phyloP scores from a whole-genome alignment of 2,888 invertebrate genomes.

The Cancer borealis region DNA sequence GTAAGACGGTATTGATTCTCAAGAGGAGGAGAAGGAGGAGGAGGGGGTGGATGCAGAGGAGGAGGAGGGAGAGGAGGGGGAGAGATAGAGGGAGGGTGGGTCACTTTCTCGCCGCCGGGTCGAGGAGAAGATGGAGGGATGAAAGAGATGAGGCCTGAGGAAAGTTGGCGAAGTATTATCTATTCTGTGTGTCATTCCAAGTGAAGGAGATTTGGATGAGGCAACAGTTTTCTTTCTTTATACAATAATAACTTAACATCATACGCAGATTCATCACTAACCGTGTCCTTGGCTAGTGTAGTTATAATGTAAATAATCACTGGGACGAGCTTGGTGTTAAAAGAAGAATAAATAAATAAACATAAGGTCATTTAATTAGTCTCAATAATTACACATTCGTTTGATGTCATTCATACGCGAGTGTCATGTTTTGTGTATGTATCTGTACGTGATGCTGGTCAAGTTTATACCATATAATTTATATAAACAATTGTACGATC shows the following conservation, averaged over 20 bases:
- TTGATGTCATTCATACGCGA: constrained; percentile 11
- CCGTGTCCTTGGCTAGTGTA: not conserved
- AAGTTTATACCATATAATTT: not conserved
- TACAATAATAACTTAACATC: not conserved
- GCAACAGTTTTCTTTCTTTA: not conserved
- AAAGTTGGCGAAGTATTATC: constrained; percentile 12
- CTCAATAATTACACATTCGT: not conserved
- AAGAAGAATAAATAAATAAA: not conserved
- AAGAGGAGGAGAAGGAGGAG: constrained; percentile 13
- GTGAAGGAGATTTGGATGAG: not conserved
- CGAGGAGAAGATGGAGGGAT: constrained; percentile 28
- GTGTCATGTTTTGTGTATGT: not conserved
- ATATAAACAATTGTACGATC: not conserved
- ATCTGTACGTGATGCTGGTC: not conserved
- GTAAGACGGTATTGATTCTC: constrained; percentile 53
- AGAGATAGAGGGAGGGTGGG: not conserved
- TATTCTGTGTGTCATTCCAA: not conserved
- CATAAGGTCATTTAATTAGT: not conserved
- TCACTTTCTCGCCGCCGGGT: not conserved
- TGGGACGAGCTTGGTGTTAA: not conserved
- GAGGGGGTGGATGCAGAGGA: constrained; percentile 37
- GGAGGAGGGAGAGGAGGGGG: not conserved
- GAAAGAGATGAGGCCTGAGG: constrained; percentile 45
- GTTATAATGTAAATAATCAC: not conserved
- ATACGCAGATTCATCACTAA: not conserved